Base-by-base conservation (phyloP, 2,113 vertebrate genomes). In the Hippoglossus stenolepis region DNA sequence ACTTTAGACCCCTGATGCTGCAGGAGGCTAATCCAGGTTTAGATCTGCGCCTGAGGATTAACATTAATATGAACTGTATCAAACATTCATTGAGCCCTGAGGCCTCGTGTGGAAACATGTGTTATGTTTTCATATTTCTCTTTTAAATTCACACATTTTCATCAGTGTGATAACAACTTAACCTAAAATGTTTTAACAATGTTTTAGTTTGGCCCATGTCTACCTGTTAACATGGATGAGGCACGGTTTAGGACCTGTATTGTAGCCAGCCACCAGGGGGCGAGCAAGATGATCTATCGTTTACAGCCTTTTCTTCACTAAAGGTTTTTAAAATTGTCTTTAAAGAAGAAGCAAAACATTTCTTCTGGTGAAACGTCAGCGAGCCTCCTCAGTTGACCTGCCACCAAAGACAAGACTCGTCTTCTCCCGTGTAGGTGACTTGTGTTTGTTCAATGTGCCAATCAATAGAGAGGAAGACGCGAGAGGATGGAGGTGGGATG, bases 391-490 rank as follows among this genome's bases (percentile, higher is more conserved):
- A 21, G 61, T 59, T 69, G 72, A 86, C 70, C 71, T 26, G 23
- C 63, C 54, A 45, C 53, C 3, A 15, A 56, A 66, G 53, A 81
- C 59, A 14, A 35, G 58, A 38, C 64, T 14, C 64, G 26, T 69
- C 58, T 49, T 53, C 57, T 54, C 23, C 62, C 40, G 79, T 57
- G 21, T 49, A 26, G 62, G 64, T 38, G 74, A 62, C 40, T 69
- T 2, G 2, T 73, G 79, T 87, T 86, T 78, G 86, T 35, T 79
- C 59, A 67, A 26, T 23, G 58, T 57, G 72, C 73, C 83, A 80
- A 89, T 89, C 89, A 82, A 86, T 89, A 87, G 75, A n/a, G 75
- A 12, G 14, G 49, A 67, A 69, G 78, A 66, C 49, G 31, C 63
- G 54, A 56, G 59, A 84, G 57, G 77, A 83, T 18, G 82, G 77